Evolutionary conservation across 92 coral and sea anemone species (phyloP), one percentile per base, ranked within the genome.

Genomic region (Zoanthus solanderi): DNA sequence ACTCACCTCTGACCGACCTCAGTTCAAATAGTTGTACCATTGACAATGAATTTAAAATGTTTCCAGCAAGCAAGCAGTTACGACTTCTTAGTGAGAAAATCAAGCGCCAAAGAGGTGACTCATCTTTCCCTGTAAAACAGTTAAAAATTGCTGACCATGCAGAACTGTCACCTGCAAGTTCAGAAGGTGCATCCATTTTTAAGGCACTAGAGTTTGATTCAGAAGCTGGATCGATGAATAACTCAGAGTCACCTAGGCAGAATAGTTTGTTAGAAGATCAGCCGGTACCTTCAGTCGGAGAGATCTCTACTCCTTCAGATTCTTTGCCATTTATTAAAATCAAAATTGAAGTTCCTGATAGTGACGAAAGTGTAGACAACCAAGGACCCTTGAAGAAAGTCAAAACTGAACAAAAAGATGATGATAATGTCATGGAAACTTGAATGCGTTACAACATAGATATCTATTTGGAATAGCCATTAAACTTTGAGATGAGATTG

Each of bases 31-130:
- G 9, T n/a, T 69, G 68, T 53, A n/a, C 86, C 15, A 68, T 65
- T 18, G 15, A 79, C 15, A 78, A 93, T 68, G 88, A 89, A 50
- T 90, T 88, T n/a, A 87, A 93, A 60, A 92, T 89, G 78, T 95
- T 95, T 30, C 93, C 98, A 12, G 98, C 98, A 61, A 95, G 98
- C 74, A 84, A 94, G 52, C 94, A 93, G 71, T 87, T 95, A 34
- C 91, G 92, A 84, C 85, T 93, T 87, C 87, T 95, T 45, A 93
- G 96, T 63, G 98, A 93, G 78, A 89, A 93, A 18, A 37, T 92
- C 63, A 48, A 78, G 47, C 88, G 94, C 66, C 96, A 93, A 52
- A 83, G 94, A 44, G 91, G 89, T 9, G 63, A 85, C 5, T 8
- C 88, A 4, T 82, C 71, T 14, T 37, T 18, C 15, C 79, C 87